These are phyloP conservation scores for Gorsachius magnificus DNA, from an alignment of 2,797 vertebrate species.

Conservation along the genomic window DNA sequence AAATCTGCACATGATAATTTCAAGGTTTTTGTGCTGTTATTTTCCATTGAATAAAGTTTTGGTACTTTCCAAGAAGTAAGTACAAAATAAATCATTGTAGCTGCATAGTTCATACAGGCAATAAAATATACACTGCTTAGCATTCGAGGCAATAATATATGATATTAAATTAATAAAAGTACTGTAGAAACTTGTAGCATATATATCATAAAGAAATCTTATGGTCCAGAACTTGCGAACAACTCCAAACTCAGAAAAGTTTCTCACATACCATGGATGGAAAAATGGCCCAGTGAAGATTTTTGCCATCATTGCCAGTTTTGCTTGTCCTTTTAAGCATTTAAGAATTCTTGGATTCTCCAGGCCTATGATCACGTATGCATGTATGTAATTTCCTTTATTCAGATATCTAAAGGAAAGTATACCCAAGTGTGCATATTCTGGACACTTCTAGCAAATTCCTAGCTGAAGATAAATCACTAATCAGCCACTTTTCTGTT, in stretches of 20 bases:
- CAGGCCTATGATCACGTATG: fast-evolving
- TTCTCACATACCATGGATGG: background rate
- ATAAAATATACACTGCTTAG: background rate
- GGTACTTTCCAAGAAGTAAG: background rate
- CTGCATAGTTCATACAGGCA: background rate
- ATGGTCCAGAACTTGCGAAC: background rate
- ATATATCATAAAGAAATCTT: background rate
- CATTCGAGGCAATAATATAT: background rate
- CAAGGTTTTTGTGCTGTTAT: background rate
- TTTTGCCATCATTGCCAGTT: background rate
- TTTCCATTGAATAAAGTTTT: background rate
- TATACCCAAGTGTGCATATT: fast-evolving
- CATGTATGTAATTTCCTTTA: background rate
- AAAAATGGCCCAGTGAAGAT: background rate
- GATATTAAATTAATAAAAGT: background rate
- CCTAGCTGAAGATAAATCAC: background rate
- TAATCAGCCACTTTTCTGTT: background rate
- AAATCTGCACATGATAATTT: background rate
- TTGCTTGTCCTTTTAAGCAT: background rate
- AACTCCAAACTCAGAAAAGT: background rate
- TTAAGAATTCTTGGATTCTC: background rate
- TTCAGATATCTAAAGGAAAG: background rate
- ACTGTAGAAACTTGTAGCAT: background rate
- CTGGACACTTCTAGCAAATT: background rate
- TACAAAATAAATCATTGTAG: background rate